These are phyloP conservation scores for Hipparchia sbordonii DNA, from an alignment of 2,888 invertebrate genomes.

Conservation along the genomic window DNA sequence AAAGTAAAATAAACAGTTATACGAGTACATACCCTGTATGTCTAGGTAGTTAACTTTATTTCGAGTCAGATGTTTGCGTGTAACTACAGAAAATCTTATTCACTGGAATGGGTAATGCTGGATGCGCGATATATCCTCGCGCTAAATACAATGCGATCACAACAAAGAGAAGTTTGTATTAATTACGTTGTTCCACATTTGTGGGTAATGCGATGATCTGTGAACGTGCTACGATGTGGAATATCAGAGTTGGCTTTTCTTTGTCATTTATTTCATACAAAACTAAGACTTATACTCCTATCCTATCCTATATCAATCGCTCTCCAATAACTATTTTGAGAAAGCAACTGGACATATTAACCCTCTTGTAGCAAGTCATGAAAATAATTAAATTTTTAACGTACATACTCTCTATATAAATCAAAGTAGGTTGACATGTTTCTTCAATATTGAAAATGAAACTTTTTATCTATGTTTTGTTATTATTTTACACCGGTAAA, in stretches of 20 bases:
- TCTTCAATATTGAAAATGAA: too few species aligned
- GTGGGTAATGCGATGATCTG: conserved; percentile 26
- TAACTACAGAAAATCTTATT: conserved; percentile 19
- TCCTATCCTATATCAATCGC: too few species aligned
- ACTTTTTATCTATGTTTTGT: too few species aligned
- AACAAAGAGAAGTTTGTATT: conserved; percentile 27
- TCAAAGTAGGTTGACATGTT: too few species aligned
- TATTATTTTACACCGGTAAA: neutral
- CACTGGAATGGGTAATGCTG: conserved; percentile 24
- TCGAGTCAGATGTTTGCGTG: neutral
- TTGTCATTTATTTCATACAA: neutral
- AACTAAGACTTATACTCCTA: neutral
- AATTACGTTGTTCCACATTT: conserved; percentile 25
- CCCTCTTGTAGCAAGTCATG: too few species aligned
- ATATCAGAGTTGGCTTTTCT: conserved; percentile 11
- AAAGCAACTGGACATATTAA: too few species aligned
- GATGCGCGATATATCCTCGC: conserved; percentile 23
- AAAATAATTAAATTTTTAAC: too few species aligned
- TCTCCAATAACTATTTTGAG: too few species aligned
- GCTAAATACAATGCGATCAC: conserved; percentile 27
- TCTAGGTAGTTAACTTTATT: conserved; percentile 2
- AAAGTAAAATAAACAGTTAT: too few species aligned
- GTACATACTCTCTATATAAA: too few species aligned
- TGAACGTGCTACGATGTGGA: conserved; percentile 19
- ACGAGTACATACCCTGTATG: too few species aligned